Evolutionary conservation across 2,888 invertebrate species (phyloP), one percentile per base, ranked within the genome.

Genomic region (Ernsta delagoae): DNA sequence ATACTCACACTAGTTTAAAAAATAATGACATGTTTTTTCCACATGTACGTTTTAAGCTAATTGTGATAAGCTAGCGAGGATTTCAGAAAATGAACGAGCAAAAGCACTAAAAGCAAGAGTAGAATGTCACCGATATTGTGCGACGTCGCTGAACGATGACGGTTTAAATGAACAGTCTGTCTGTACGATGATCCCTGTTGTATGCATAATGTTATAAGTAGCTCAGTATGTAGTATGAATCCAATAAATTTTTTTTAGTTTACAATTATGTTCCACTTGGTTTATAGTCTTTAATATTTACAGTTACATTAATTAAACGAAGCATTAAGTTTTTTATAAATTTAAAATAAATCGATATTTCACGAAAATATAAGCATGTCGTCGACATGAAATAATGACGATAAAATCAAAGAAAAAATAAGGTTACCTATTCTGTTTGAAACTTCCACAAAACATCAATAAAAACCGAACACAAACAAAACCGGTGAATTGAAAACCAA

Each of bases 141-240:
- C 43, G 59, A 12, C 60, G 59, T 66, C 54, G 60, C 66, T 66
- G 59, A 45, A 60, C 60, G 66, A 45, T 45, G 61, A 56, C 67
- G 45, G 69, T 68, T 69, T 65, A 70, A 74, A 74, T 77, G 77
- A 78, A 73, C 75, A 75, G 73, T 73, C 24, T n/a, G n/a, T n/a
- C n/a, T 24, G 24, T 24, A 24, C 3, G 24, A 24, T 24, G 24
- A 24, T 24, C 3, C 24, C 24, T 3, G 24, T 24, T 24, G 24
- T 24, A 24, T 24, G 24, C 24, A 24, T 24, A 24, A 24, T 24
- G 3, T 24, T 24, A 24, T 24, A 71, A 74, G 65, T 74, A 68
- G 70, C 36, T 24, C 24, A 24, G 24, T 24, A 24, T 24, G 24
- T 24, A 24, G 24, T 24, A 24, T 24, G 3, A 24, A 3, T 24